phyloP scores from a whole-genome alignment of 64 coral and sea anemone species.

The Actinia tenebrosa region DNA sequence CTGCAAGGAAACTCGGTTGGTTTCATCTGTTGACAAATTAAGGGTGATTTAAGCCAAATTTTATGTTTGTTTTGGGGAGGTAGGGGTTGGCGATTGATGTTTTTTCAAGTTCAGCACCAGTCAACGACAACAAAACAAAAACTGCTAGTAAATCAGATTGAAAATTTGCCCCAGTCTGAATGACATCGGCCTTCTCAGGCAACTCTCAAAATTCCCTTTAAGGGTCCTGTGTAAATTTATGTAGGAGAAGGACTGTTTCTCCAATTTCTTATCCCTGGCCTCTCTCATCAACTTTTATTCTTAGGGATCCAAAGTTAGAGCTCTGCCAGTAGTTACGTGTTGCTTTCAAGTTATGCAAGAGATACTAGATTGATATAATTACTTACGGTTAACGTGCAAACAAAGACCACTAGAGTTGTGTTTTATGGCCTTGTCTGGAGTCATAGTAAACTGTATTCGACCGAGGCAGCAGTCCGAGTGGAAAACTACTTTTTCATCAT shows the following conservation, averaged over 20 bases:
- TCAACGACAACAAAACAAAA: no score
- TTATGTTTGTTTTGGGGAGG: neutral
- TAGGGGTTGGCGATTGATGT: neutral
- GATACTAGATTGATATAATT: neutral
- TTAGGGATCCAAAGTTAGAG: neutral
- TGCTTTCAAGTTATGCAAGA: neutral
- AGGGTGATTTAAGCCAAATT: no score
- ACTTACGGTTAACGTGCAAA: constrained; percentile 11
- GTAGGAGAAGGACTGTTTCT: neutral
- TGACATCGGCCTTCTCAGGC: no score
- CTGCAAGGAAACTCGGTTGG: neutral
- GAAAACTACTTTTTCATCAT: constrained; percentile 3
- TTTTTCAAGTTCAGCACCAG: no score
- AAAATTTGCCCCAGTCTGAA: no score
- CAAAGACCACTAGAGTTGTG: neutral
- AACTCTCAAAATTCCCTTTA: no score
- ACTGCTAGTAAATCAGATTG: no score
- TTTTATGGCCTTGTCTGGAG: neutral
- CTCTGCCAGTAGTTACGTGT: neutral
- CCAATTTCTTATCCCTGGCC: no score
- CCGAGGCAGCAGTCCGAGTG: constrained; percentile 3
- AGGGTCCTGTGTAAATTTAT: neutral
- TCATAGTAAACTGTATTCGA: constrained; percentile 5
- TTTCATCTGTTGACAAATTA: neutral
- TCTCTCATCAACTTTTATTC: neutral